phyloP scores from a whole-genome alignment of 2,113 vertebrate genomes.

The Nannobrachium achirus region DNA sequence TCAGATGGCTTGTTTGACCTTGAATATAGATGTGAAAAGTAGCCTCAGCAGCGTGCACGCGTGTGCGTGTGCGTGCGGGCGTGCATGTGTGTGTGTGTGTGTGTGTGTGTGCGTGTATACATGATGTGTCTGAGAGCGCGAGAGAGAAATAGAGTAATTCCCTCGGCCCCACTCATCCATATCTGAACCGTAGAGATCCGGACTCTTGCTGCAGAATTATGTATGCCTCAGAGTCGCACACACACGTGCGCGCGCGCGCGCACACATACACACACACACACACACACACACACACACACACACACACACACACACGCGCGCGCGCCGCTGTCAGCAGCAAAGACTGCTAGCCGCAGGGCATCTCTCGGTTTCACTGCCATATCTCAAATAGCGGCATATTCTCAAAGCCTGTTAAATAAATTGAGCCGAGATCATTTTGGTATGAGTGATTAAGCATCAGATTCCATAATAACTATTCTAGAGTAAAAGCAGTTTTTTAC shows the following conservation, averaged over 20 bases:
- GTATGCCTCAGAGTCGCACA: constrained; percentile 26
- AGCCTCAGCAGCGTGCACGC: constrained; percentile 24
- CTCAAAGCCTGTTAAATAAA: constrained; percentile 25
- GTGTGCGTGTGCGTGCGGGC: too few species aligned
- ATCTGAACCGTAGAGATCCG: constrained; percentile 52
- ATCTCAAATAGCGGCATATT: constrained; percentile 24
- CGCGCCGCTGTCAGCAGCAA: neutral
- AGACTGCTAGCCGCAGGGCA: constrained; percentile 7
- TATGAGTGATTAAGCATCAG: constrained; percentile 24
- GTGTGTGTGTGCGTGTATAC: too few species aligned
- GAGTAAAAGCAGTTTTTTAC: too few species aligned
- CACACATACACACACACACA: neutral
- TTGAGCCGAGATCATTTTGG: constrained; percentile 28
- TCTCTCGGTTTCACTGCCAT: constrained; percentile 17
- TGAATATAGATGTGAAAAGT: constrained; percentile 59
- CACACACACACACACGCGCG: constrained; percentile 16
- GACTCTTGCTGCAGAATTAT: constrained; percentile 47
- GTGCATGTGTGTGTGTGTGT: too few species aligned
- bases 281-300: neutral
- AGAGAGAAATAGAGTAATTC: constrained; percentile 44
- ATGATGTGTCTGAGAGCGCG: neutral
- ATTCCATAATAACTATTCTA: neutral
- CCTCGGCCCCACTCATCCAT: constrained; percentile 56
- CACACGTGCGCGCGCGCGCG: neutral
- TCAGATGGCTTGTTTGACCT: constrained; percentile 62